Percentiles rank a stretch among this genome's conserved stretches.
Conservation (phyloP, 2,797 vertebrate genomes). For the Clamator glandarius region DNA sequence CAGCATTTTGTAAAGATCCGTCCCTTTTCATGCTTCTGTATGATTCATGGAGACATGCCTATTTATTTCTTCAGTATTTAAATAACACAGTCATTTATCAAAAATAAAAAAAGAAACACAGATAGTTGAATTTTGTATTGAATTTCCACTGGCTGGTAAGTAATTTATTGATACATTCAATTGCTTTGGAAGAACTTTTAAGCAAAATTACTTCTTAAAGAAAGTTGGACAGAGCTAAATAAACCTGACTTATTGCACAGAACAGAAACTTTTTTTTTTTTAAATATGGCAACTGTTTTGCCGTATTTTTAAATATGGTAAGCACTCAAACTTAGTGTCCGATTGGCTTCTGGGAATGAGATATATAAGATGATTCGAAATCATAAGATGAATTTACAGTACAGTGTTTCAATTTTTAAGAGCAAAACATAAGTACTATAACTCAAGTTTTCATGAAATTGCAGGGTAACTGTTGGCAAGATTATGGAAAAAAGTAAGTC, state of each 20-base stretch:
- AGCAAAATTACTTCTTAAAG: conserved; percentile 14
- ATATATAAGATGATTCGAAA: conserved; percentile 55
- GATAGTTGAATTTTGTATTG: background rate
- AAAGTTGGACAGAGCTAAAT: background rate
- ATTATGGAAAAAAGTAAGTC: background rate
- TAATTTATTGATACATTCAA: background rate
- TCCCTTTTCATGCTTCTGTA: background rate
- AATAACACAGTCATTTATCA: background rate
- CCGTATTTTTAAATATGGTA: no score
- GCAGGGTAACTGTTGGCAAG: background rate
- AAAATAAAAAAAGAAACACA: background rate
- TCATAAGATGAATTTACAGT: conserved; percentile 26
- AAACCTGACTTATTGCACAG: conserved; percentile 30
- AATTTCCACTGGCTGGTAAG: background rate
- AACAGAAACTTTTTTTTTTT: background rate
- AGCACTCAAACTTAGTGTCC: conserved; percentile 31
- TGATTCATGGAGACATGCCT: background rate
- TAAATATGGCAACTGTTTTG: conserved; percentile 17
- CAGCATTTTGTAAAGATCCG: background rate
- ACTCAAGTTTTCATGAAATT: conserved; percentile 18
- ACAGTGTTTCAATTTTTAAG: conserved; percentile 25
- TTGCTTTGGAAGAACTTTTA: conserved; percentile 8
- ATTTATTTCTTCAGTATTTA: background rate
- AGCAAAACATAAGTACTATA: background rate
- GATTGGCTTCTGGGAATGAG: conserved; percentile 41